Percentiles rank a stretch among this genome's conserved stretches.
Evolutionary conservation across 2,888 invertebrate genomes (phyloP).

Genomic region (Electrophaes corylata): DNA sequence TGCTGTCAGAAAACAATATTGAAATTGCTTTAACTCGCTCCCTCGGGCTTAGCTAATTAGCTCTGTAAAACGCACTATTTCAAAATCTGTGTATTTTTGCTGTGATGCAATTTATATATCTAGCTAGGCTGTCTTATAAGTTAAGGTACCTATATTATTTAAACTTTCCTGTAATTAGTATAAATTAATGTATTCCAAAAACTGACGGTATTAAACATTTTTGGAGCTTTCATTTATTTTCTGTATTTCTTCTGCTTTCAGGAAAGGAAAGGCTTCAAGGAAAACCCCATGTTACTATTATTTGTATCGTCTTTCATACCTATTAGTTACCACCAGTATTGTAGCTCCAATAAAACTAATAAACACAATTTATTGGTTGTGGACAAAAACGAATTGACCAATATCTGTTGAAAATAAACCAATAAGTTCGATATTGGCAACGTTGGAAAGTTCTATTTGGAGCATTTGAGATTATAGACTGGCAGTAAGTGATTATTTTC

Average conservation of each 20-base stretch:
- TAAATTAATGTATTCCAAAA: too few species aligned
- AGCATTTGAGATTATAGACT: constrained; percentile 20
- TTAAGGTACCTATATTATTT: not conserved
- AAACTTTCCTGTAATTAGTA: not conserved
- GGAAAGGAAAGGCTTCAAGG: too few species aligned
- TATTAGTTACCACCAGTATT: constrained; percentile 2
- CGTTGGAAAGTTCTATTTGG: constrained; percentile 32
- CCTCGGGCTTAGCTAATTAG: constrained; percentile 30
- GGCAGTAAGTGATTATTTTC: constrained; percentile 7
- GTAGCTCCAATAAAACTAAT: constrained; percentile 10
- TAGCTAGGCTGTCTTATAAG: not conserved
- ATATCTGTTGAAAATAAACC: constrained; percentile 26
- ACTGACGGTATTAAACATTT: too few species aligned
- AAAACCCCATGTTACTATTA: too few species aligned
- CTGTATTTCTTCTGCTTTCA: not conserved
- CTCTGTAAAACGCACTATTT: constrained; percentile 11
- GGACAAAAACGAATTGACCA: constrained; percentile 28
- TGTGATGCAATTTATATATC: constrained; percentile 4
- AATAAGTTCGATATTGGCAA: constrained; percentile 20
- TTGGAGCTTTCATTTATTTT: constrained; percentile 1
- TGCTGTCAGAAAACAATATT: constrained; percentile 29
- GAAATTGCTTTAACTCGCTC: constrained; percentile 25
- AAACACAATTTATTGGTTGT: constrained; percentile 20
- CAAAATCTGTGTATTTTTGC: constrained; percentile 11
- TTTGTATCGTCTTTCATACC: not conserved